These are phyloP conservation scores for Camponotus fellah DNA, from an alignment of 2,888 invertebrate genomes.

Conservation along the genomic window DNA sequence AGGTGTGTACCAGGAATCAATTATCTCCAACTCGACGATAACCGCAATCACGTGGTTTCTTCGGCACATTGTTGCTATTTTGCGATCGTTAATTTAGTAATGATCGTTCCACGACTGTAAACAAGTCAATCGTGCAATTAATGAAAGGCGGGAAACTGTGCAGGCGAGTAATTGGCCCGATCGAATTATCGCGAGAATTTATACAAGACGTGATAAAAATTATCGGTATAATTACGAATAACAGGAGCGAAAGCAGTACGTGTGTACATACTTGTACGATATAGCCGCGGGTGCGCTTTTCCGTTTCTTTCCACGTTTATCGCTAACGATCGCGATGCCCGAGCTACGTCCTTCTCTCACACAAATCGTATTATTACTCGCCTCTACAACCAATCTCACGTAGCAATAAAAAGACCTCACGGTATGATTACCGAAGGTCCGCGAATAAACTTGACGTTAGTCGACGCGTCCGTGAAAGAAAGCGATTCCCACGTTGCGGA, in stretches of 20 bases:
- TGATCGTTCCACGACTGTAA: neutral
- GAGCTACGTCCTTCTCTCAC: slow-evolving; percentile 34
- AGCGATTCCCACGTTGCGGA: slow-evolving; percentile 68
- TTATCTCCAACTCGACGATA: slow-evolving; percentile 34
- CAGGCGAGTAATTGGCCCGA: neutral
- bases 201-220: neutral
- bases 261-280: slow-evolving; percentile 1
- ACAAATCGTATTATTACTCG: slow-evolving; percentile 52
- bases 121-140: slow-evolving; percentile 1
- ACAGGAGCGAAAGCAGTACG: slow-evolving; percentile 17
- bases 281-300: slow-evolving; percentile 3
- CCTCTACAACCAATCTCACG: slow-evolving; percentile 44
- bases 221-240: neutral
- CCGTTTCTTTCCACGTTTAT: slow-evolving; percentile 36
- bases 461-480: slow-evolving; percentile 58
- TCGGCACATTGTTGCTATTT: slow-evolving; percentile 3
- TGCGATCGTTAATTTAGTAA: slow-evolving; percentile 3
- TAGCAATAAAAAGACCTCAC: slow-evolving; percentile 53
- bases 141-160: neutral
- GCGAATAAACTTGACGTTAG: slow-evolving; percentile 56
- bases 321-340: slow-evolving; percentile 40
- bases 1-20: slow-evolving; percentile 24
- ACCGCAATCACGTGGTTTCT: neutral
- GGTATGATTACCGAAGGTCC: slow-evolving; percentile 53
- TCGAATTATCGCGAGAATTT: neutral